A percentile compares a stretch with the other conserved stretches of the same genome.
phyloP scores from a whole-genome alignment of 2,888 invertebrate species.

The Phrixothrix hirtus region DNA sequence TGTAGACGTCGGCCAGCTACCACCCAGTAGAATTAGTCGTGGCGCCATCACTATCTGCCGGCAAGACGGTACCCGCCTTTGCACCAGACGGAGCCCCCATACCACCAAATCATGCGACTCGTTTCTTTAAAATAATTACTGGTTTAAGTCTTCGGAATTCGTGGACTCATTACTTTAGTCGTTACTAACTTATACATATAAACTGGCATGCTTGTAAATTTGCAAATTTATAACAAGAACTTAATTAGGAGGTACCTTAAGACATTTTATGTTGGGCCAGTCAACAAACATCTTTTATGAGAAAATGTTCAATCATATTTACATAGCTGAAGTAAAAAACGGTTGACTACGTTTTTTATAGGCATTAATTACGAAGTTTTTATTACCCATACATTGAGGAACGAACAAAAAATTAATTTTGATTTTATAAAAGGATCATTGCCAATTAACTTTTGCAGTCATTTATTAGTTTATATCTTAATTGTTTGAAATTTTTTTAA shows the following conservation, averaged over 20 bases:
- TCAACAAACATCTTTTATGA: too few species aligned
- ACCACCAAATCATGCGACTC: constrained; percentile 34
- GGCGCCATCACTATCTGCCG: constrained; percentile 50
- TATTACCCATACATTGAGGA: too few species aligned
- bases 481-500: too few species aligned
- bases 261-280: too few species aligned
- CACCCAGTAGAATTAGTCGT: constrained; percentile 48
- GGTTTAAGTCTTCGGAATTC: constrained; percentile 24
- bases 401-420: too few species aligned
- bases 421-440: too few species aligned
- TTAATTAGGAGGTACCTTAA: not conserved
- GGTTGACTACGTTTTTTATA: too few species aligned
- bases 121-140: constrained; percentile 34
- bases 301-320: too few species aligned
- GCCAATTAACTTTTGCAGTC: too few species aligned
- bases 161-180: constrained; percentile 18
- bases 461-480: too few species aligned
- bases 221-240: constrained; percentile 4
- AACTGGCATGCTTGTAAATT: constrained; percentile 1
- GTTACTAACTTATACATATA: not conserved
- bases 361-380: too few species aligned
- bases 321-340: too few species aligned
- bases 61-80: constrained; percentile 36
- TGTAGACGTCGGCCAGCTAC: constrained; percentile 38
- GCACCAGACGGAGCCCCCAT: constrained; percentile 21